phyloP scores from a whole-genome alignment of 2,888 invertebrate species.

The Dasysyrphus albostriatus region DNA sequence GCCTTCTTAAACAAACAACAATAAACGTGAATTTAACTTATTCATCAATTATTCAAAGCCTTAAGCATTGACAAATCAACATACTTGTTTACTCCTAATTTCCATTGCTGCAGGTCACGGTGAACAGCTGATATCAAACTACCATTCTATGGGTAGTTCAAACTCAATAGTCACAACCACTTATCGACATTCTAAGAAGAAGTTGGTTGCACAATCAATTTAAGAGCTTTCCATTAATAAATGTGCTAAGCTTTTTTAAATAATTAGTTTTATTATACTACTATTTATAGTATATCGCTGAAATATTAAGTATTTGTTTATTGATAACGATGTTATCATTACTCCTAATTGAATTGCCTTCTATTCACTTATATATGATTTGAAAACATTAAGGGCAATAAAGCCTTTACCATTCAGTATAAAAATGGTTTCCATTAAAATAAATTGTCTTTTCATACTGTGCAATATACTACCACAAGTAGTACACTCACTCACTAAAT shows the following conservation, averaged over 20 bases:
- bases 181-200: too few relatives aligned
- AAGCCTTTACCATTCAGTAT: slow-evolving; percentile 4
- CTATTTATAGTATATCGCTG: background rate
- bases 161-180: too few relatives aligned
- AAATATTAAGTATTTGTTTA: background rate
- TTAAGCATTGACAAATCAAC: too few relatives aligned
- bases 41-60: too few relatives aligned
- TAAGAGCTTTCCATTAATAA: background rate
- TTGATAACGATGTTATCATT: slow-evolving; percentile 14
- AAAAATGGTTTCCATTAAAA: slow-evolving; percentile 30
- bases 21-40: too few relatives aligned
- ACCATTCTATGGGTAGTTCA: too few relatives aligned
- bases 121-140: too few relatives aligned
- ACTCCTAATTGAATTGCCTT: slow-evolving; percentile 25
- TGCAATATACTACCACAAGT: background rate
- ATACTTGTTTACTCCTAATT: too few relatives aligned
- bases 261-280: slow-evolving; percentile 23
- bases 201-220: background rate
- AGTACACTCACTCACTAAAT: background rate
- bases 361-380: background rate
- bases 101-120: too few relatives aligned
- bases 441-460: background rate
- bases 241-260: slow-evolving; percentile 4
- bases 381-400: background rate
- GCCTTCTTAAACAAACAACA: too few relatives aligned